phyloP scores from a whole-genome alignment of 2,888 invertebrate species.

The Parasteatoda lunata region DNA sequence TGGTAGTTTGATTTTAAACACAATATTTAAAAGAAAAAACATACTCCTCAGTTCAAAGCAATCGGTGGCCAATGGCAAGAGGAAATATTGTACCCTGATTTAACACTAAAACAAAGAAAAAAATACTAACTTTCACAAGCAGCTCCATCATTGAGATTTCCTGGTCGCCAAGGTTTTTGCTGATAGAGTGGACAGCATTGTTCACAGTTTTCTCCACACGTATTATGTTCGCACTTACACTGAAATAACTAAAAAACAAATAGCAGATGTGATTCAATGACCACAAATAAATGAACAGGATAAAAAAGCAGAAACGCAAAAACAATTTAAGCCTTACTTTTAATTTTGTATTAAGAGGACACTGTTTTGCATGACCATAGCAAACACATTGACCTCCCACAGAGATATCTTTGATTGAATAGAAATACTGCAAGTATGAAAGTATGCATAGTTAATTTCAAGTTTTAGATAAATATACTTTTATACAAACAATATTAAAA shows the following conservation, averaged over 20 bases:
- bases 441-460: neutral
- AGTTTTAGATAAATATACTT: neutral
- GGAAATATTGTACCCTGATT: neutral
- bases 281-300: neutral
- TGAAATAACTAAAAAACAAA: constrained; percentile 77
- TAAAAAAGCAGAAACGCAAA: neutral
- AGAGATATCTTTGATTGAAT: constrained; percentile 90
- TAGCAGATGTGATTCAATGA: neutral
- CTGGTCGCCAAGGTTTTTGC: constrained; percentile 84
- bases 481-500: neutral
- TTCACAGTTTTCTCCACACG: constrained; percentile 93
- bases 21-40: too few relatives aligned
- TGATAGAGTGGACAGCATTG: constrained; percentile 91
- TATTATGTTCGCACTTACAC: constrained; percentile 93
- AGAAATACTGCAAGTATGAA: constrained; percentile 79
- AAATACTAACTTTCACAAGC: constrained; percentile 78
- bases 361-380: constrained; percentile 89
- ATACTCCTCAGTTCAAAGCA: too few relatives aligned
- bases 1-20: too few relatives aligned
- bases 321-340: constrained; percentile 7
- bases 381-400: constrained; percentile 93
- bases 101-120: neutral
- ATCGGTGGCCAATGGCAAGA: too few relatives aligned
- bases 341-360: constrained; percentile 73
- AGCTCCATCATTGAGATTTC: constrained; percentile 79